phyloP scores from a whole-genome alignment of 2,888 invertebrate species.

The Cataglyphis rosenhaueri region DNA sequence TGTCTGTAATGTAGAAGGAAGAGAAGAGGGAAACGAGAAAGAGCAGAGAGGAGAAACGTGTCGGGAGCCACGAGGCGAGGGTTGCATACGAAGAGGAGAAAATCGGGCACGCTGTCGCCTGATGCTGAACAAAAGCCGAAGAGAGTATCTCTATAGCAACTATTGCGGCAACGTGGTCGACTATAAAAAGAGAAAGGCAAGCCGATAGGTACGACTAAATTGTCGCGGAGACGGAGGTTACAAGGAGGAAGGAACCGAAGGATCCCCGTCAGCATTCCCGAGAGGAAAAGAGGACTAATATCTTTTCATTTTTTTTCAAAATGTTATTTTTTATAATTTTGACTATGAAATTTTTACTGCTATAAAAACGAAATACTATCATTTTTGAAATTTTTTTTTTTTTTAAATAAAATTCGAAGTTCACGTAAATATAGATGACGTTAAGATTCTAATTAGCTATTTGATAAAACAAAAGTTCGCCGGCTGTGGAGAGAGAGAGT shows the following conservation, averaged over 20 bases:
- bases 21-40: not conserved
- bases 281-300: slow-evolving; percentile 36
- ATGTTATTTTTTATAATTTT: too few relatives aligned
- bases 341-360: too few relatives aligned
- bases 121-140: slow-evolving; percentile 42
- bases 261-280: slow-evolving; percentile 38
- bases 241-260: slow-evolving; percentile 14
- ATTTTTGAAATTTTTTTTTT: not conserved
- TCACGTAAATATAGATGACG: not conserved
- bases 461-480: not conserved
- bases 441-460: not conserved
- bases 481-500: slow-evolving; percentile 4
- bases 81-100: slow-evolving; percentile 22
- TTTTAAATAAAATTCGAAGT: not conserved
- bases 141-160: slow-evolving; percentile 70
- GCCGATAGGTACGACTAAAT: slow-evolving; percentile 2
- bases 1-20: slow-evolving; percentile 17
- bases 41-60: not conserved
- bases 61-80: slow-evolving; percentile 23
- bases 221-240: slow-evolving; percentile 16
- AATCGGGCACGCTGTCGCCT: slow-evolving; percentile 60
- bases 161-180: slow-evolving; percentile 48
- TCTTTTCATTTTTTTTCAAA: not conserved
- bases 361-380: too few relatives aligned
- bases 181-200: slow-evolving; percentile 23